These are phyloP conservation scores for Synergus gifuensis DNA, from an alignment of 2,888 invertebrate genomes.

Conservation along the genomic window DNA sequence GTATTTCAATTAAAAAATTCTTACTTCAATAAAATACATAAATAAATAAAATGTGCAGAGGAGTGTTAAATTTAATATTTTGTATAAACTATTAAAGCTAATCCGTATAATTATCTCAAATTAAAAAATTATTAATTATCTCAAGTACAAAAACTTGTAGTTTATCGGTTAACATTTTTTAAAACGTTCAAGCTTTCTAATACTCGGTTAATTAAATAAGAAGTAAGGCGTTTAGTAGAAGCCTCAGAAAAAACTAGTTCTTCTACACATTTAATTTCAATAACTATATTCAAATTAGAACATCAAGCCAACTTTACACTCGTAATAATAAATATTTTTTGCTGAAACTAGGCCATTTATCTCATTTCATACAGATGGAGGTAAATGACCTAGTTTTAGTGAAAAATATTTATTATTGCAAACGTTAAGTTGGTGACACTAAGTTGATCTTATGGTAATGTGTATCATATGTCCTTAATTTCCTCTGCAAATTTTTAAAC, in stretches of 20 bases:
- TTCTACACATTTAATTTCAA: neutral
- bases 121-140: neutral
- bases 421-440: too few species aligned
- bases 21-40: neutral
- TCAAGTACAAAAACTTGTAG: slow-evolving; percentile 11
- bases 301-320: neutral
- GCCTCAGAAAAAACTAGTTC: slow-evolving; percentile 60
- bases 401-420: too few species aligned
- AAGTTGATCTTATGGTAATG: too few species aligned
- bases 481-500: neutral
- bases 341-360: too few species aligned
- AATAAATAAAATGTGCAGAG: neutral
- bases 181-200: slow-evolving; percentile 54
- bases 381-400: too few species aligned
- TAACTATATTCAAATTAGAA: neutral
- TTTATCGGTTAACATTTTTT: slow-evolving; percentile 71
- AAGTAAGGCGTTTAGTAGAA: slow-evolving; percentile 63
- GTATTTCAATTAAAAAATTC: neutral
- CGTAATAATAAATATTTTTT: too few species aligned
- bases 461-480: too few species aligned
- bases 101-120: neutral
- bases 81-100: neutral
- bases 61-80: neutral
- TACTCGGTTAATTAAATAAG: slow-evolving; percentile 57
- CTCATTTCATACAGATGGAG: too few species aligned